These are phyloP conservation scores for Sphenopsis melanotis DNA, from an alignment of 2,797 vertebrate genomes.

Conservation along the genomic window DNA sequence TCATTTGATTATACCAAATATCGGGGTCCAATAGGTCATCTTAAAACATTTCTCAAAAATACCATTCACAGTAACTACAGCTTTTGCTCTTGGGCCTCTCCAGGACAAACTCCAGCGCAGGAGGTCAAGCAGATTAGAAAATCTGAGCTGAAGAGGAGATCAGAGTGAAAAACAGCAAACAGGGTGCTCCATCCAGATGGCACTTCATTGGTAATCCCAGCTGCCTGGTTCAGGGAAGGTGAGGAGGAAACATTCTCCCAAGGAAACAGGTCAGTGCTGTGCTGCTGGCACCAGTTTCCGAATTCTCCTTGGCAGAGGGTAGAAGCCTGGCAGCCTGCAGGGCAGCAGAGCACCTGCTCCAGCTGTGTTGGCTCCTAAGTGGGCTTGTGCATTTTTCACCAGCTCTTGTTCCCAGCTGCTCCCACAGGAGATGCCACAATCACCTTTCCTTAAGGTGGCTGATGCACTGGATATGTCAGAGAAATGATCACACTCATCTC, in stretches of 20 bases:
- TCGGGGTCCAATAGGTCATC: background rate
- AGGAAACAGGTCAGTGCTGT: background rate
- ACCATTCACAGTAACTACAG: background rate
- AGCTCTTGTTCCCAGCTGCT: background rate
- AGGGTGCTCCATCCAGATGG: background rate
- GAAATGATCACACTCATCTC: background rate
- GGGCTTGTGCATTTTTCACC: background rate
- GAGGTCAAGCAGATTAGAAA: background rate
- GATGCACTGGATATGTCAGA: background rate
- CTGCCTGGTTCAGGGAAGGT: background rate
- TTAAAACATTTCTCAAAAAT: background rate
- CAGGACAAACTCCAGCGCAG: background rate
- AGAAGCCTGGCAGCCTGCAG: background rate
- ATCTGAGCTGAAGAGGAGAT: accelerated
- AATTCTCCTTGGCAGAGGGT: accelerated
- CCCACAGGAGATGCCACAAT: background rate
- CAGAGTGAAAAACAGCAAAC: background rate
- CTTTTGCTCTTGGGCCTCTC: background rate
- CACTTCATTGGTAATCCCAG: background rate
- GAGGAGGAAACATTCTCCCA: background rate
- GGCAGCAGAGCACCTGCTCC: background rate
- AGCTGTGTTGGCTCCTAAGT: background rate
- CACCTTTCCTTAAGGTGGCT: background rate
- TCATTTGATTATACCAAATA: conserved; percentile 14
- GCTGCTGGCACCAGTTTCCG: background rate